Conservation (phyloP, 2,888 invertebrate species). For the Acheta domesticus region DNA sequence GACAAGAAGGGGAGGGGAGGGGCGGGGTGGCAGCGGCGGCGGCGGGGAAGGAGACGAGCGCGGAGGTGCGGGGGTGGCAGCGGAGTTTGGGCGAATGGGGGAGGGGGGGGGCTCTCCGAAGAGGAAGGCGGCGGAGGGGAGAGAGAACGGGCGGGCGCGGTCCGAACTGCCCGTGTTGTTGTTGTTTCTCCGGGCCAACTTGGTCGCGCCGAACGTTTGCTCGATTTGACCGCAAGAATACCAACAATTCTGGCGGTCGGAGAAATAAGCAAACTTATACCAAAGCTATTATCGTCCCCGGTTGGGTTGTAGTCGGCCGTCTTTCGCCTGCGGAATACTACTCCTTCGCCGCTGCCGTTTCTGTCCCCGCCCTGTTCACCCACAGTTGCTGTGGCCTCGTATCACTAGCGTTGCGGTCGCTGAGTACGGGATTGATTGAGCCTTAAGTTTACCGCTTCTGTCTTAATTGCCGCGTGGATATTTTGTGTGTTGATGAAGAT, state of each 20-base stretch:
- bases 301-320: too few relatives aligned
- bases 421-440: too few relatives aligned
- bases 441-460: too few relatives aligned
- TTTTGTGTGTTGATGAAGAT: too few relatives aligned
- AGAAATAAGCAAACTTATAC: constrained; percentile 18
- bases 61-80: neutral
- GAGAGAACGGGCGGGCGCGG: neutral
- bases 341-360: too few relatives aligned
- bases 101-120: neutral
- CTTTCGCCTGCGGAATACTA: too few relatives aligned
- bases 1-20: constrained; percentile 4
- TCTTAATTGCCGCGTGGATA: too few relatives aligned
- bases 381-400: too few relatives aligned
- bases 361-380: too few relatives aligned
- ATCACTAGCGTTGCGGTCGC: too few relatives aligned
- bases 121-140: neutral
- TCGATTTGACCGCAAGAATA: constrained; percentile 10
- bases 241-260: neutral
- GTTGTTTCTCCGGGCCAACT: neutral
- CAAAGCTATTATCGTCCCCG: neutral
- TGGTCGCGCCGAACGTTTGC: constrained; percentile 18
- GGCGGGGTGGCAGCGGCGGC: too few relatives aligned
- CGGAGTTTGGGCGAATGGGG: neutral
- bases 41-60: neutral
- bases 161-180: neutral